Conservation (phyloP, 2,113 vertebrate genomes). For the Platanista minor region DNA sequence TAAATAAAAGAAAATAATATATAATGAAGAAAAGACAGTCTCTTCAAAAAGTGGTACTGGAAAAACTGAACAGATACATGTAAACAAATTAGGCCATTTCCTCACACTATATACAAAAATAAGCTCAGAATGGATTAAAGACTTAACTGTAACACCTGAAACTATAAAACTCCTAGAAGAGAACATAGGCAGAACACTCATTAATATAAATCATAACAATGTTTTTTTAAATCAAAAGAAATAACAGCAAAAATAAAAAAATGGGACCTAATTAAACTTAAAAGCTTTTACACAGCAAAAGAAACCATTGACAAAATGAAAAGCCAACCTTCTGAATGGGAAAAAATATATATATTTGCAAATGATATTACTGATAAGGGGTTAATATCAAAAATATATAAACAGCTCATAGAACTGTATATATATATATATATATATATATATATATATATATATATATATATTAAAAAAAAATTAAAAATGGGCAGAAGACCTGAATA, state of each 20-base stretch:
- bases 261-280: neutral
- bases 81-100: neutral
- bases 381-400: neutral
- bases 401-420: neutral
- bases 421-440: no score
- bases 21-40: neutral
- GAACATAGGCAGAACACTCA: neutral
- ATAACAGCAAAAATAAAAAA: neutral
- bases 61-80: neutral
- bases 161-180: neutral
- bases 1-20: neutral
- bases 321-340: neutral
- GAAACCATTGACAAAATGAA: neutral
- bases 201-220: neutral
- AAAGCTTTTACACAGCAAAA: neutral
- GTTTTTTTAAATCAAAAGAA: neutral
- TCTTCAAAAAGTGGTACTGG: neutral
- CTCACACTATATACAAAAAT: neutral
- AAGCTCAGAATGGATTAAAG: neutral
- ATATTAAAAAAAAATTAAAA: neutral
- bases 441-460: no score
- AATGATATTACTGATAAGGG: neutral
- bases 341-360: neutral
- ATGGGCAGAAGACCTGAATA: neutral
- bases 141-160: neutral